phyloP scores from a whole-genome alignment of 1,140 invertebrate species.

The Samia ricini region DNA sequence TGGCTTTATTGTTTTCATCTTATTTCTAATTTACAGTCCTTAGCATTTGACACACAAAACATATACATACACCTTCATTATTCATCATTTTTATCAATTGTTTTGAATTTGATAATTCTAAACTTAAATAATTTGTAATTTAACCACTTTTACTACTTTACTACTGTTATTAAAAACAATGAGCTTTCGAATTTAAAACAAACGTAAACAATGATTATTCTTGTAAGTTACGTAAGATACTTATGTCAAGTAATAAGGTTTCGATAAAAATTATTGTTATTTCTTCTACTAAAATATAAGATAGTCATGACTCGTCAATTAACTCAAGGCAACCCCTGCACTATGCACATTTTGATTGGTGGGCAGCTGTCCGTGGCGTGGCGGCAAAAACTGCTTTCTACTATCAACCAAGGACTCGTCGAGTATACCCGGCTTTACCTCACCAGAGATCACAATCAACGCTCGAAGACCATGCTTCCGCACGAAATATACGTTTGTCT shows the following conservation, averaged over 20 bases:
- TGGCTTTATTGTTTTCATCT: no score
- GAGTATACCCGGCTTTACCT: slow-evolving; percentile 42
- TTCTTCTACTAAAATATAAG: slow-evolving; percentile 4
- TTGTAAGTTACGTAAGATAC: not conserved
- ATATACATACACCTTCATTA: no score
- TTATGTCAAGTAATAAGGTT: not conserved
- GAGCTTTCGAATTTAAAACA: no score
- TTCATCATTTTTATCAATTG: no score
- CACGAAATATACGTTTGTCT: slow-evolving; percentile 43
- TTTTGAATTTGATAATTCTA: no score
- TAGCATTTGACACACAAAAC: no score
- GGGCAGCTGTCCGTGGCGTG: slow-evolving; percentile 59
- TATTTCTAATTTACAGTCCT: no score
- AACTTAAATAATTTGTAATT: no score
- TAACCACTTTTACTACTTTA: no score
- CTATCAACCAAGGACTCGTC: slow-evolving; percentile 46
- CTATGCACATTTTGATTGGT: slow-evolving; percentile 67
- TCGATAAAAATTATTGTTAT: not conserved
- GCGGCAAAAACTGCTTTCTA: slow-evolving; percentile 65
- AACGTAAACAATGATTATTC: no score
- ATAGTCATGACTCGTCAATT: slow-evolving; percentile 57
- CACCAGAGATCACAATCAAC: slow-evolving; percentile 51
- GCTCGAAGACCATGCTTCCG: slow-evolving; percentile 47
- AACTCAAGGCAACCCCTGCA: slow-evolving; percentile 51
- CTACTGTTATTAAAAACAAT: no score